A percentile compares a stretch with the other conserved stretches of the same genome.
phyloP scores from a whole-genome alignment of 2,888 invertebrate genomes.

The Stramonita haemastoma region DNA sequence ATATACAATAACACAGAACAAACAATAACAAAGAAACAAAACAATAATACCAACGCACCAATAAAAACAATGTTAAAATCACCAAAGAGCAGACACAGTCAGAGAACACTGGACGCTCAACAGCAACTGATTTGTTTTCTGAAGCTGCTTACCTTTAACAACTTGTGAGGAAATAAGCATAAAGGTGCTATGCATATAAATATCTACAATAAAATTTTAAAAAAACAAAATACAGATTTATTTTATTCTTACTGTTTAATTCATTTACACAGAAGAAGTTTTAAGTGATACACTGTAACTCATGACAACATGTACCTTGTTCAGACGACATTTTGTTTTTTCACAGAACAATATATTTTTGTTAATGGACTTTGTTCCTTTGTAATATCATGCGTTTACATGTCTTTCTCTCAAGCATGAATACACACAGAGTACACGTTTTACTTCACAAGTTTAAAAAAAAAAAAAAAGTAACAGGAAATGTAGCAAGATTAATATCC shows the following conservation, averaged over 20 bases:
- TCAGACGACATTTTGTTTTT: neutral
- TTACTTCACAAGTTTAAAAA: neutral
- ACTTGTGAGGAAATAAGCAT: neutral
- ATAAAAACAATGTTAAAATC: no score
- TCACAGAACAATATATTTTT: neutral
- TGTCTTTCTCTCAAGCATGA: neutral
- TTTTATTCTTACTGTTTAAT: neutral
- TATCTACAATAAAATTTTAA: neutral
- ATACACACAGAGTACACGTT: neutral
- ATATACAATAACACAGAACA: no score
- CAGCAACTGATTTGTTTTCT: no score
- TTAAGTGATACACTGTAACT: neutral
- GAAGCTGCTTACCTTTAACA: neutral
- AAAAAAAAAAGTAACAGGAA: no score
- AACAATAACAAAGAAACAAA: no score
- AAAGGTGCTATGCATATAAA: neutral
- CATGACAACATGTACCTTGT: neutral
- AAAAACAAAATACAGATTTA: neutral
- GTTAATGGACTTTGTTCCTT: neutral
- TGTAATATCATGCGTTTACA: neutral
- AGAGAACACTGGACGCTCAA: no score
- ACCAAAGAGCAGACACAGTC: no score
- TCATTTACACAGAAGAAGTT: neutral
- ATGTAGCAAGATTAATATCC: neutral
- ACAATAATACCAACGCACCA: no score